Base-by-base conservation (phyloP, 2,888 invertebrate genomes). In the Macropis europaea region DNA sequence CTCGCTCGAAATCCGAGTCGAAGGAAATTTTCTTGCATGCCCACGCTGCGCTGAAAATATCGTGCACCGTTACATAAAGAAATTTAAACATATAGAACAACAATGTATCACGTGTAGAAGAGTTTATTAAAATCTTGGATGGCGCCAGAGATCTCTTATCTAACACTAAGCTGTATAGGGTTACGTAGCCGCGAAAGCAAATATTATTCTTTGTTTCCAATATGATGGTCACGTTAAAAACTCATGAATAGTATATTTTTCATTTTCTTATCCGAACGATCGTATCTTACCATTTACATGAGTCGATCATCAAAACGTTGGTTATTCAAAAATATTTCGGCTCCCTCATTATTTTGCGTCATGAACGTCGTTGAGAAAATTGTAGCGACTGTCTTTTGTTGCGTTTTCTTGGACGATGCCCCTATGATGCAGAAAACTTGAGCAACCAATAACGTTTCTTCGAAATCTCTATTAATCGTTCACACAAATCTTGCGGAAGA, bases 61-160 rank as follows among this genome's bases (percentile, higher is more conserved):
- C 22, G 0, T 34, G 0, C 11, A 9, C 13, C 3, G 19, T 69
- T 69, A 69, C 9, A 69, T 68, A 69, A 69, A 69, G 5, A 50
- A 17, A 13, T 4, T 38, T 3, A 15, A n/a, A 34, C 45, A 57
- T 45, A 57, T n/a, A n/a, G n/a, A n/a, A n/a, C 30, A 38, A 38
- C 13, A 30, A 32, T 2, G 19, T 15, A 1, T 19, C 50, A 3
- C 3, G 17, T 6, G 7, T 40, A 19, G 15, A 9, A 36, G 9
- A n/a, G 15, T 53, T 40, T 53, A n/a, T 40, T 26, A 38, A 53
- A 53, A 13, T 36, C 13, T 6, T 45, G 15, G 3, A 17, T n/a
- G 52, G 17, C 34, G 36, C 11, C 62, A 43, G 13, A 4, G 2
- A 11, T 30, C 3, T 4, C 17, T 34, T 40, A 24, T 19, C 15